A percentile compares a stretch with the other conserved stretches of the same genome.
phyloP scores from a whole-genome alignment of 2,797 vertebrate species.

The Nannoperca obscura region DNA sequence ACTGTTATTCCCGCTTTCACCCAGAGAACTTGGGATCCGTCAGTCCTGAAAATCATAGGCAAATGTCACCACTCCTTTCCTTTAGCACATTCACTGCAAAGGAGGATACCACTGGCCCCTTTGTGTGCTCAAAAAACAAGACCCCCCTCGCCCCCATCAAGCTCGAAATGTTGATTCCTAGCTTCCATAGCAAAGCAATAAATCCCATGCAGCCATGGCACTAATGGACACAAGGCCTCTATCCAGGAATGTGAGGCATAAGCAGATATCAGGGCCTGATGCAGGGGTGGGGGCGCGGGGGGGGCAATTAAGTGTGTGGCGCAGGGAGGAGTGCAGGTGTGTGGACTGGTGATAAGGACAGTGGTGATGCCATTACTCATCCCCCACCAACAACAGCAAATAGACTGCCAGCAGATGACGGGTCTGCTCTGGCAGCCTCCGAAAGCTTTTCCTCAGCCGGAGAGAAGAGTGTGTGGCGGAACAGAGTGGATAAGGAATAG shows the following conservation, averaged over 20 bases:
- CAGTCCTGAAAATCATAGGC: conserved; percentile 46
- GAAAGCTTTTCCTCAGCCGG: conserved; percentile 78
- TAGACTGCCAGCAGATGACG: conserved; percentile 84
- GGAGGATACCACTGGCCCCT: conserved; percentile 19
- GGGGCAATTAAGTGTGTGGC: conserved; percentile 88
- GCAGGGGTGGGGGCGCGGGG: conserved; percentile 55
- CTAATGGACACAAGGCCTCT: conserved; percentile 82
- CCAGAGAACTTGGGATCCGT: conserved; percentile 44
- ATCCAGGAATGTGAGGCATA: conserved; percentile 86
- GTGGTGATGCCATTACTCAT: conserved; percentile 88
- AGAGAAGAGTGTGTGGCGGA: conserved; percentile 75
- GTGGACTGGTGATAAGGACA: conserved; percentile 86
- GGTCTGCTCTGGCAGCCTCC: conserved; percentile 82
- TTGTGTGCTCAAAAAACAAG: conserved; percentile 21
- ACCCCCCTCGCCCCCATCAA: conserved; percentile 27
- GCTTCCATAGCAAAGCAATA: conserved; percentile 59
- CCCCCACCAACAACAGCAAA: conserved; percentile 82
- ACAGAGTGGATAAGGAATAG: conserved; percentile 81
- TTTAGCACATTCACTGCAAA: conserved; percentile 26
- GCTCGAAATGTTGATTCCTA: conserved; percentile 49
- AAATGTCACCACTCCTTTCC: conserved; percentile 49
- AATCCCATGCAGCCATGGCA: conserved; percentile 71
- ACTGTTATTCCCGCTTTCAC: conserved; percentile 53
- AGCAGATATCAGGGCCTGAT: conserved; percentile 84
- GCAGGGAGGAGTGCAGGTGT: conserved; percentile 88